These are phyloP conservation scores for Acanthis flammea DNA, from an alignment of 2,797 vertebrate species.

Conservation along the genomic window DNA sequence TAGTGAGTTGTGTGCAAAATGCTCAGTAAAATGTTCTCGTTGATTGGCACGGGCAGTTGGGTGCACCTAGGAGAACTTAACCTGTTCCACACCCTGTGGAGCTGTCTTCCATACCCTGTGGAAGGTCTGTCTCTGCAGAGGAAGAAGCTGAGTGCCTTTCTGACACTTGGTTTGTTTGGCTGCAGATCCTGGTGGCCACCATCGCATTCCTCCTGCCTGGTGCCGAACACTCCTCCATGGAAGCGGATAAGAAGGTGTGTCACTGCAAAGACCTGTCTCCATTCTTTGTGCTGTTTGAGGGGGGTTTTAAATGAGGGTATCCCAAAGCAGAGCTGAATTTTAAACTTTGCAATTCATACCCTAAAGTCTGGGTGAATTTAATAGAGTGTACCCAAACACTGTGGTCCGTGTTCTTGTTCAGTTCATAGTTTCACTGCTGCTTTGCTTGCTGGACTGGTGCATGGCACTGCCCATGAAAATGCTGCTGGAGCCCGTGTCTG, in stretches of 20 bases:
- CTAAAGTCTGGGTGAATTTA: background rate
- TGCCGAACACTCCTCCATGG: conserved; percentile 90
- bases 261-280: background rate
- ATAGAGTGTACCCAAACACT: background rate
- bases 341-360: background rate
- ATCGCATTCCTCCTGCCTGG: conserved; percentile 95
- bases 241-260: conserved; percentile 95
- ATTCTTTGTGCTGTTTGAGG: background rate
- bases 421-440: conserved; percentile 94
- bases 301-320: fast-evolving
- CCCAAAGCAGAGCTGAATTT: background rate
- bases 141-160: background rate
- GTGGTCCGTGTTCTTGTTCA: conserved; percentile 44
- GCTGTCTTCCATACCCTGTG: background rate
- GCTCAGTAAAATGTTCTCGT: fast-evolving
- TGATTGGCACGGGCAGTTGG: background rate
- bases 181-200: conserved; percentile 95
- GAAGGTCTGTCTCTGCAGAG: background rate
- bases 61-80: background rate
- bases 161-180: conserved; percentile 39
- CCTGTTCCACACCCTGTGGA: background rate
- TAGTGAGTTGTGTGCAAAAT: background rate
- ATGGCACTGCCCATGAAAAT: conserved; percentile 89
- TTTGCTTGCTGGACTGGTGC: conserved; percentile 97
- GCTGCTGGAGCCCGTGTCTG: conserved; percentile 88